A percentile compares a stretch with the other conserved stretches of the same genome.
Evolutionary conservation across 2,888 invertebrate genomes (phyloP).

Genomic region (Lepidochitona cinerea): DNA sequence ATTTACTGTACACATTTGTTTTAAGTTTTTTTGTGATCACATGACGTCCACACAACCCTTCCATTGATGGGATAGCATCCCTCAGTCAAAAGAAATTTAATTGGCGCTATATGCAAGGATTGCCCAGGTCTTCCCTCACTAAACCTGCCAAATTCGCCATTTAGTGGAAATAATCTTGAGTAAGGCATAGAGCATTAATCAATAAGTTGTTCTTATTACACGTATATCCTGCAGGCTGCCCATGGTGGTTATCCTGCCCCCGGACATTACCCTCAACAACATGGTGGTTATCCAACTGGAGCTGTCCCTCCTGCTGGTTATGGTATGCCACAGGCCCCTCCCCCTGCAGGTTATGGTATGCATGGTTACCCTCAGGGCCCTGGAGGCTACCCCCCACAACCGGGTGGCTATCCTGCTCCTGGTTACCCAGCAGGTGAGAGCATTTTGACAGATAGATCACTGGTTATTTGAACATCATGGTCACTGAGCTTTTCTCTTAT

Average conservation of each 20-base stretch:
- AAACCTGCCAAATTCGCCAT: too few relatives aligned
- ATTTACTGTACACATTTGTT: too few relatives aligned
- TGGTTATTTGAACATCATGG: too few relatives aligned
- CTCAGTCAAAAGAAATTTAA: too few relatives aligned
- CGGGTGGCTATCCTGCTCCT: constrained; percentile 11
- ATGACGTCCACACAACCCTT: too few relatives aligned
- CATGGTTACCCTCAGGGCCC: constrained; percentile 14
- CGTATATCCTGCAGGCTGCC: not conserved
- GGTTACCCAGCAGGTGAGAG: constrained; percentile 19
- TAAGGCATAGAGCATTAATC: not conserved
- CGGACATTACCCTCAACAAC: not conserved
- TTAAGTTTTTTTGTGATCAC: too few relatives aligned
- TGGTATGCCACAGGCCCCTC: not conserved
- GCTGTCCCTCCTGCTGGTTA: not conserved
- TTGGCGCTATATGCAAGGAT: too few relatives aligned
- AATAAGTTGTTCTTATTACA: not conserved
- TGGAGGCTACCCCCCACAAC: constrained; percentile 14
- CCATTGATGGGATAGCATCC: too few relatives aligned
- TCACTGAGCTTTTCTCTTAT: too few relatives aligned
- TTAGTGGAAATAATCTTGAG: too few relatives aligned
- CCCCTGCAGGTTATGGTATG: not conserved
- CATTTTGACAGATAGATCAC: too few relatives aligned
- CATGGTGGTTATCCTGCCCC: not conserved
- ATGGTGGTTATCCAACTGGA: not conserved
- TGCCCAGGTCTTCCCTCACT: too few relatives aligned